Evolutionary conservation across 2,113 vertebrate genomes (phyloP).

Genomic region (Rattus norvegicus): GRCr8 NC_086024.1:79131001-79131500

Average conservation of each 20-base stretch:
- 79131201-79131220: neutral
- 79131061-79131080: neutral
- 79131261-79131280: too few relatives aligned
- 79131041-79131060: neutral
- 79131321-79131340: neutral
- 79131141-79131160: neutral
- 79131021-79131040: neutral
- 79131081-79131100: neutral
- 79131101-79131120: neutral
- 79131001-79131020: too few relatives aligned
- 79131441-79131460: neutral
- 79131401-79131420: neutral
- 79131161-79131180: neutral
- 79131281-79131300: neutral
- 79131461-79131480: too few relatives aligned
- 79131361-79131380: neutral
- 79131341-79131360: neutral
- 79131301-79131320: neutral
- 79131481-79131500: neutral
- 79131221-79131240: neutral
- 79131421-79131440: too few relatives aligned
- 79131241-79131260: neutral
- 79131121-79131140: neutral
- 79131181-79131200: neutral
- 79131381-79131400: neutral